Conservation (phyloP, 2,113 vertebrate genomes). For the Leiothrix lutea region DNA sequence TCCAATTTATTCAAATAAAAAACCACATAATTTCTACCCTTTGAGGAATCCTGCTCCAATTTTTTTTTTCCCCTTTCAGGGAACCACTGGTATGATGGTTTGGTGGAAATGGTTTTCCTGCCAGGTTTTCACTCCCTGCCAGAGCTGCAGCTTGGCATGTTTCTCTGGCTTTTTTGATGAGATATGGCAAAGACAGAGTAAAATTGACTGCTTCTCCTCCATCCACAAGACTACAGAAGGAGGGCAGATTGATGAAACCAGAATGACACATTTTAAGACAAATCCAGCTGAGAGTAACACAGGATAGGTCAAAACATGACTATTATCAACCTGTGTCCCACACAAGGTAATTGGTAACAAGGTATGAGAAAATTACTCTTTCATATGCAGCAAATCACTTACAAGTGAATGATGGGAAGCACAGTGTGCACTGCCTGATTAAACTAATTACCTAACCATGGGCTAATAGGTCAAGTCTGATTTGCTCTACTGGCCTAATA, state of each 20-base stretch:
- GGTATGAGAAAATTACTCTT: not conserved
- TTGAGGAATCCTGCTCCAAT: not conserved
- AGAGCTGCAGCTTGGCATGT: not conserved
- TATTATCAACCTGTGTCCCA: not conserved
- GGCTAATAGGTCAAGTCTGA: not conserved
- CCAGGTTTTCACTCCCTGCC: not conserved
- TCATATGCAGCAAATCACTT: not conserved
- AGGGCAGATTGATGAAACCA: not conserved
- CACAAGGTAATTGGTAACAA: not conserved
- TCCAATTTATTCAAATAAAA: not conserved
- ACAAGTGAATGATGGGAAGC: not conserved
- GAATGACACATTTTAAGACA: not conserved
- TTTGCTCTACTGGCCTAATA: not conserved
- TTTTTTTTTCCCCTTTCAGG: not conserved
- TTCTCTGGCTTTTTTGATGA: not conserved
- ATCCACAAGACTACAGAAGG: not conserved
- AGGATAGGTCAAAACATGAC: not conserved
- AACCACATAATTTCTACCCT: not conserved
- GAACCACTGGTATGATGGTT: not conserved
- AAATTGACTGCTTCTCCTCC: not conserved
- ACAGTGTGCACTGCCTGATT: not conserved
- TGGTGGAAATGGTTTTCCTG: not conserved
- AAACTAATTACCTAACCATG: not conserved
- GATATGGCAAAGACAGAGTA: not conserved
- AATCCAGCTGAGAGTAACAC: not conserved